Percentiles rank a stretch among this genome's conserved stretches.
These are phyloP conservation scores for Sebastes vulpes DNA, from an alignment of 2,797 vertebrate genomes.

Conservation along the genomic window DNA sequence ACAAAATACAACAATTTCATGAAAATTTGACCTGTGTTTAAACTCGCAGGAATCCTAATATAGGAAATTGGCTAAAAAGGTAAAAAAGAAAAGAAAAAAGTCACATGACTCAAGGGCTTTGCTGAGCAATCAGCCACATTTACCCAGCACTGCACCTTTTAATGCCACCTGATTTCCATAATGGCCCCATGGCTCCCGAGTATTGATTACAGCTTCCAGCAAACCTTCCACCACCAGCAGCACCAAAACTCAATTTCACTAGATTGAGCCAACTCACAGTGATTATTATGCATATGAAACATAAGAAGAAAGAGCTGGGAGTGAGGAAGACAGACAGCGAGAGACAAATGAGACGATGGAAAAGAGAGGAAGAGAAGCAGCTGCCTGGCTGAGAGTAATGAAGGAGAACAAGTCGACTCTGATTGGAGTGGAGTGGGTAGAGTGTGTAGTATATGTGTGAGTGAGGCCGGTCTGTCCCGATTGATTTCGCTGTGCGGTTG, in stretches of 20 bases:
- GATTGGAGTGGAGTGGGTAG: constrained; percentile 60
- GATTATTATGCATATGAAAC: constrained; percentile 75
- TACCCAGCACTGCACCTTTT: constrained; percentile 34
- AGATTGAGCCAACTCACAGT: constrained; percentile 72
- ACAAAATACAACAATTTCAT: not conserved
- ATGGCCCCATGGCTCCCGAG: constrained; percentile 59
- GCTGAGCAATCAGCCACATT: constrained; percentile 29
- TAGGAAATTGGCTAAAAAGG: not conserved
- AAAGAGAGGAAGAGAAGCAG: constrained; percentile 55
- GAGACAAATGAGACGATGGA: constrained; percentile 44
- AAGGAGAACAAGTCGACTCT: constrained; percentile 62
- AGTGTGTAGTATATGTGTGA: constrained; percentile 41
- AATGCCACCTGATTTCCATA: constrained; percentile 77
- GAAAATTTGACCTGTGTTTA: not conserved
- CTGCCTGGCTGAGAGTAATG: constrained; percentile 63
- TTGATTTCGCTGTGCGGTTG: constrained; percentile 39
- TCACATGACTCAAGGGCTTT: not conserved
- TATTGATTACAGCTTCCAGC: constrained; percentile 77
- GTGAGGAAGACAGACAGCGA: constrained; percentile 28
- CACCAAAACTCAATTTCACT: constrained; percentile 74
- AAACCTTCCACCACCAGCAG: constrained; percentile 24
- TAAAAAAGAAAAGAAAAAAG: not conserved
- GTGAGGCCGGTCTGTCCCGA: constrained; percentile 20
- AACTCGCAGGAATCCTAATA: not conserved
- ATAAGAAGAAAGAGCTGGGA: constrained; percentile 27